Percentiles rank a stretch among this genome's conserved stretches.
Conservation (phyloP, 2,113 vertebrate species). For the Apodemus sylvaticus region DNA sequence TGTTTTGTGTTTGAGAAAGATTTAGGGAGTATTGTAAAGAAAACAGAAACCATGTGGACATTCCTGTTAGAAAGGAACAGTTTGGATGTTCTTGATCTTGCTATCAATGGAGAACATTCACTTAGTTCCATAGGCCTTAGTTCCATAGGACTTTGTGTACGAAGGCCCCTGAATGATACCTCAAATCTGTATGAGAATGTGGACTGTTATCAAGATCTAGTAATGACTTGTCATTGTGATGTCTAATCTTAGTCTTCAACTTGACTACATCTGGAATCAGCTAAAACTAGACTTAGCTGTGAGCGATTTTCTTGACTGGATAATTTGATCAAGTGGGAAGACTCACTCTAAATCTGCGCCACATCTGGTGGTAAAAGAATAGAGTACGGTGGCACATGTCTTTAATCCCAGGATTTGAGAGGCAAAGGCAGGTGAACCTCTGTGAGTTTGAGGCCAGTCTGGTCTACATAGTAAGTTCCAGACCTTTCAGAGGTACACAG, state of each 20-base stretch:
- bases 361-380: neutral
- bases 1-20: neutral
- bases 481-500: neutral
- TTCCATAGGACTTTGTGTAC: neutral
- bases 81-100: neutral
- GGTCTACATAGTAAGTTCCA: neutral
- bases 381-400: neutral
- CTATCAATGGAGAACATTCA: neutral
- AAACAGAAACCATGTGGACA: neutral
- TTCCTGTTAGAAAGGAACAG: neutral
- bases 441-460: neutral
- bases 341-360: neutral
- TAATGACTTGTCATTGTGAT: neutral
- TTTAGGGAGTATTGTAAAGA: neutral
- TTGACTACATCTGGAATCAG: neutral
- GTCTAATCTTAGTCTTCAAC: neutral
- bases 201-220: neutral
- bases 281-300: neutral
- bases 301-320: neutral
- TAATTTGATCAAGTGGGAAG: neutral
- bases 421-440: neutral
- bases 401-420: neutral
- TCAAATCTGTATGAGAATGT: neutral
- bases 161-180: neutral
- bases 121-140: neutral